Evolutionary conservation across 2,113 vertebrate species (phyloP).

Genomic region (Sinocyclocheilus maitianheensis): DNA sequence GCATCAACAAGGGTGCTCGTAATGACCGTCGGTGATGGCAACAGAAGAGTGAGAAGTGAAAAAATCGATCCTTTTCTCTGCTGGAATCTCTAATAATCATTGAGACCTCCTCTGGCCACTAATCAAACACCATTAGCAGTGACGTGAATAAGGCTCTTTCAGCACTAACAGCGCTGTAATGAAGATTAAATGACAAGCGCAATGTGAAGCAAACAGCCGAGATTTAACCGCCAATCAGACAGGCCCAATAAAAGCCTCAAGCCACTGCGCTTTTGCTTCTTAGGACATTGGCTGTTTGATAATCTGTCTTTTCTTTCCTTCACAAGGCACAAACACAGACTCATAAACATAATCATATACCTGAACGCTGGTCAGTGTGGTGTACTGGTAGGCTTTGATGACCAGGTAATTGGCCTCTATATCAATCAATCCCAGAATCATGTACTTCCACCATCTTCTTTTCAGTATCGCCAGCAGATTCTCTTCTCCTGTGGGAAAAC

Average conservation of each 20-base stretch:
- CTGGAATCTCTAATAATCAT: conserved; percentile 46
- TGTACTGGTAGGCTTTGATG: conserved; percentile 96
- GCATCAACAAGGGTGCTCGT: neutral
- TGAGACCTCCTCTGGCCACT: conserved; percentile 33
- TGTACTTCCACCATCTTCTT: conserved; percentile 96
- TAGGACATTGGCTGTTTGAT: neutral
- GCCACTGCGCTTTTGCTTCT: neutral
- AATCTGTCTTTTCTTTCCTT: conserved; percentile 11
- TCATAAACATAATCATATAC: conserved; percentile 65
- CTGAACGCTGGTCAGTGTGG: conserved; percentile 93
- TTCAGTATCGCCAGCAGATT: conserved; percentile 94
- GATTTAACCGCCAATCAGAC: conserved; percentile 5
- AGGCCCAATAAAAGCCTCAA: neutral
- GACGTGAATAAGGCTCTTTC: conserved; percentile 35
- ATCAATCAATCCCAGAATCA: conserved; percentile 93
- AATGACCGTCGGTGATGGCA: neutral
- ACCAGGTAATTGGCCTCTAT: conserved; percentile 96
- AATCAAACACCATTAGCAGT: conserved; percentile 39
- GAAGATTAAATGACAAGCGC: conserved; percentile 37
- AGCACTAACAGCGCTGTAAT: conserved; percentile 37
- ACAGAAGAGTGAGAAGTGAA: neutral
- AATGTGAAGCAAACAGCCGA: conserved; percentile 22
- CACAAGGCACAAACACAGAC: neutral
- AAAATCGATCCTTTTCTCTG: conserved; percentile 44
- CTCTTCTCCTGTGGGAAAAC: conserved; percentile 83